Base-by-base conservation (phyloP, 1,140 invertebrate species). In the Aphelenchoides besseyi region DNA sequence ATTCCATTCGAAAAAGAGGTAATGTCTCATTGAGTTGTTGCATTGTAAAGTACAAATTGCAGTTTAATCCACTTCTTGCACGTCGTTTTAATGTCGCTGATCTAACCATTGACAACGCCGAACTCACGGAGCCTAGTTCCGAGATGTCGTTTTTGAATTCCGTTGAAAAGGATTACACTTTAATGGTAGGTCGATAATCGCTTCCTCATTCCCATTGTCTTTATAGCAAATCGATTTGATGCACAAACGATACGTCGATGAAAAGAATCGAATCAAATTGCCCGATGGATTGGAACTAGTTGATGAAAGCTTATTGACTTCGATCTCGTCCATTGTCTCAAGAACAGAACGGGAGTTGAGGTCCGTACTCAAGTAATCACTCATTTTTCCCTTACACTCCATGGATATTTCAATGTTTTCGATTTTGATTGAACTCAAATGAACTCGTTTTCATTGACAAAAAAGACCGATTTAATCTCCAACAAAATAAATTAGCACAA, bases 1-100 rank as follows among this genome's bases (percentile, higher is more conserved):
- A 36, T 8, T 35, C 74, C 72, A 29, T 77, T 70, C 3, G 74
- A 75, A 16, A 54, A 57, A 59, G 69, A 74, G 33, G 72, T 74
- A n/a, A n/a, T n/a, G n/a, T n/a, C n/a, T n/a, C n/a, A n/a, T n/a
- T n/a, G 36, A 66, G 36, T 72, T 61, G 9, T 3, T 28, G 12
- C 53, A 18, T 9, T 5, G 3, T 68, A 3, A 29, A 64, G 12
- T 57, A 69, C 12, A 1, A n/a, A 28, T 66, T 68, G n/a, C 32
- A 74, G 72, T 74, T 74, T 28, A 74, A 74, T 12, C 72, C 72
- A 12, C 29, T 74, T 12, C 41, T 74, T 2, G 36, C 72, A 1
- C 33, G 72, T 8, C 18, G n/a, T 52, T 74, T 74, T n/a, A 5
- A 76, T 63, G 29, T 77, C 12, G 37, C 37, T 29, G 70, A 74